Conservation (phyloP, 2,797 vertebrate genomes). For the Leptatherina wallacei region DNA sequence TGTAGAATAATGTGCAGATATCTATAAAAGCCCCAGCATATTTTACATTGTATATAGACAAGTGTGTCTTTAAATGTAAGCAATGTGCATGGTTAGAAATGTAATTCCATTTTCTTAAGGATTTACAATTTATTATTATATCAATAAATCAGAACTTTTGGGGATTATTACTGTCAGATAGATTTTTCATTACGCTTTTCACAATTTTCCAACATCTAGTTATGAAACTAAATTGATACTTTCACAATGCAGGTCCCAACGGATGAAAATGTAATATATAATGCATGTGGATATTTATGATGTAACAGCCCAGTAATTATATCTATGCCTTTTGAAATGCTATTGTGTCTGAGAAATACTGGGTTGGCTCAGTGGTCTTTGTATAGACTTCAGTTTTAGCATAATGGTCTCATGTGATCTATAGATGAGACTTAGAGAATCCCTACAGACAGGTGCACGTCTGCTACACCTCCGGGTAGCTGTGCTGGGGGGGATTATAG, state of each 20-base stretch:
- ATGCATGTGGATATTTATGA: too few species aligned
- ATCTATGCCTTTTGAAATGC: conserved; percentile 1
- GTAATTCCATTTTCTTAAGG: not conserved
- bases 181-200: not conserved
- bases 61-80: not conserved
- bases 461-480: conserved; percentile 69
- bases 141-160: not conserved
- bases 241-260: not conserved
- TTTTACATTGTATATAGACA: not conserved
- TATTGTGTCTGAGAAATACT: conserved; percentile 11
- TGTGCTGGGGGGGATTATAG: conserved; percentile 65
- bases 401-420: conserved; percentile 25
- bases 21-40: too few species aligned
- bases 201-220: not conserved
- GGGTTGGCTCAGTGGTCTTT: conserved; percentile 10
- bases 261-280: not conserved
- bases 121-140: not conserved
- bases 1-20: not conserved
- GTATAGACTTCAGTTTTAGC: conserved; percentile 3
- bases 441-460: conserved; percentile 72
- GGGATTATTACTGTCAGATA: not conserved
- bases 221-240: not conserved
- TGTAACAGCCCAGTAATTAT: not conserved
- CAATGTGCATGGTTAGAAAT: conserved; percentile 5
- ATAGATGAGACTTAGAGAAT: conserved; percentile 36